Conservation (phyloP, 2,113 vertebrate species). For the Pygoscelis antarcticus region DNA sequence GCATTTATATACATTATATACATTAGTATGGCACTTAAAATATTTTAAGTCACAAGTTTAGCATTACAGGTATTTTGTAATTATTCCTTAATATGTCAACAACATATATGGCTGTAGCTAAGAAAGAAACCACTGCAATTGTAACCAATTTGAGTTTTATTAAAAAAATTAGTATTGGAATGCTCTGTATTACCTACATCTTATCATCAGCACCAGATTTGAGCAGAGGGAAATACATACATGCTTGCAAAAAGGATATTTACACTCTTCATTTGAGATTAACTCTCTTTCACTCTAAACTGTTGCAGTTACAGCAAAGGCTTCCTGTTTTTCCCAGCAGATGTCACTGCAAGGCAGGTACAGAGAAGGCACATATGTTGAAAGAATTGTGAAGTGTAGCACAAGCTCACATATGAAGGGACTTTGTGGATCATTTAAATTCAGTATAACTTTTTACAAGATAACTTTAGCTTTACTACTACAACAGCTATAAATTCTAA, state of each 20-base stretch:
- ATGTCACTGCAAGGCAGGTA: slow-evolving; percentile 19
- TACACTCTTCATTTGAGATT: neutral
- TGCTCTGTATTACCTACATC: neutral
- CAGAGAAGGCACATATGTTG: neutral
- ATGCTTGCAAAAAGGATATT: neutral
- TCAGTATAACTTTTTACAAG: neutral
- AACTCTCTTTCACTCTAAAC: neutral
- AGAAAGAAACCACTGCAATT: neutral
- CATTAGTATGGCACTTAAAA: neutral
- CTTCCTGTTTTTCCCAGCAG: slow-evolving; percentile 17
- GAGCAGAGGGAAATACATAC: neutral
- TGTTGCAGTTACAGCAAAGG: neutral
- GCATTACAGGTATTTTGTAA: neutral
- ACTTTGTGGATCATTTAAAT: neutral
- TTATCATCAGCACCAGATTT: neutral
- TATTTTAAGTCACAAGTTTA: neutral
- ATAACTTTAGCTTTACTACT: neutral
- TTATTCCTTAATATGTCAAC: neutral
- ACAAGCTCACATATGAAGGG: neutral
- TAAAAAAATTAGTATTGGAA: neutral
- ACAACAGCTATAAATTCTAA: neutral
- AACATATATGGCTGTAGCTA: neutral
- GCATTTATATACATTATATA: neutral
- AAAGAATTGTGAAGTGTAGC: neutral
- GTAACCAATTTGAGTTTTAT: neutral